Evolutionary conservation across 2,113 vertebrate genomes (phyloP), one percentile per base, ranked within the genome.

Genomic region (Alouatta palliata): DNA sequence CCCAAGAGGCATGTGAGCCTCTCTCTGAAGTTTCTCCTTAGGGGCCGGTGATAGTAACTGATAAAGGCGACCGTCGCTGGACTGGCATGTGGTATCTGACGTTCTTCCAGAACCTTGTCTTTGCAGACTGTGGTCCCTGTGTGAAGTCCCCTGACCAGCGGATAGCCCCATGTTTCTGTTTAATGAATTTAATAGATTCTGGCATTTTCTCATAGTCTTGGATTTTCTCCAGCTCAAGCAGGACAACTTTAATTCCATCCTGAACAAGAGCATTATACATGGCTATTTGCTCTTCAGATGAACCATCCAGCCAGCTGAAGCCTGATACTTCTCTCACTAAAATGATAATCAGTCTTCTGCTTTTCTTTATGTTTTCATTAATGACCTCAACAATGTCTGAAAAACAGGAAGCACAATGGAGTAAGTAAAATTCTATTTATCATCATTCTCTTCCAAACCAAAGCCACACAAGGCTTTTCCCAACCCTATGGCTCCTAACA

Each of bases 191-290:
- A 94, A 99, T 98, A 0, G 99, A 99, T 97, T 99, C 99, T 2
- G 99, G 99, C 98, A 99, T 99, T 90, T 98, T 95, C 43, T 98
- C 98, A 90, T 98, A 98, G 94, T 99, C 99, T 73, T 99, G 97
- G 90, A 99, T 98, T 98, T 99, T 98, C 92, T 99, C 99, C 96
- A 99, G 91, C 98, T 99, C 99, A 23, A 99, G 98, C 91, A 99
- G 98, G 77, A 99, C 98, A 30, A 99, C 98, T 98, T 99, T 99
- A 16, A 99, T 98, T 37, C 99, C 98, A 8, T 98, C 98, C 90
- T 98, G 98, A 88, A 99, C 92, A 35, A 99, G 99, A 21, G 99
- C 99, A 25, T 97, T 98, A 96, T 99, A 98, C 98, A 99, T 97
- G 0, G 99, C 99, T 58, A 98, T 96, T 66, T 99, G 98, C 96